phyloP scores from a whole-genome alignment of 64 coral and sea anemone genomes.

The Montipora foliosa region DNA sequence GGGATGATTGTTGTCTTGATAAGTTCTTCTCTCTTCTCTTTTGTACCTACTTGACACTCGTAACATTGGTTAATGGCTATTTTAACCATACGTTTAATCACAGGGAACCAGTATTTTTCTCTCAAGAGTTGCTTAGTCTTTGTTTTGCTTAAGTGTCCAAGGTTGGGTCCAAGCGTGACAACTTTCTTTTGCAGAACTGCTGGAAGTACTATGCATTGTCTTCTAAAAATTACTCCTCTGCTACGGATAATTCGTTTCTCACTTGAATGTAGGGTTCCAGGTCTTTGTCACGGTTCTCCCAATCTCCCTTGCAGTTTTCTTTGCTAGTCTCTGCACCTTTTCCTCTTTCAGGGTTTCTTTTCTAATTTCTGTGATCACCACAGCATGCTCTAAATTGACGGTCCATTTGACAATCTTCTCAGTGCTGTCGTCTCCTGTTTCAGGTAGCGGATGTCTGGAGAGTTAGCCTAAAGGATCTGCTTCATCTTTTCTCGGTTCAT shows the following conservation, averaged over 20 bases:
- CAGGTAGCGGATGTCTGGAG: constrained; percentile 62
- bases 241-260: constrained; percentile 47
- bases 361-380: neutral
- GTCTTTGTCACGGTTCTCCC: constrained; percentile 53
- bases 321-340: constrained; percentile 23
- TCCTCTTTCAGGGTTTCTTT: constrained; percentile 37
- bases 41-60: constrained; percentile 66
- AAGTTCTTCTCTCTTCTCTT: constrained; percentile 52
- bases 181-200: constrained; percentile 57
- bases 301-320: constrained; percentile 57
- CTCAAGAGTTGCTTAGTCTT: constrained; percentile 78
- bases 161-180: constrained; percentile 52
- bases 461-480: constrained; percentile 60
- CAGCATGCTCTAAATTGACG: no score
- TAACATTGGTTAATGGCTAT: constrained; percentile 61
- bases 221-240: constrained; percentile 73
- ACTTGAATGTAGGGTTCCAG: constrained; percentile 65
- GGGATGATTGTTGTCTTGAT: constrained; percentile 55
- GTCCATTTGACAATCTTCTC: constrained; percentile 33
- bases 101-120: constrained; percentile 77
- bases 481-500: constrained; percentile 59
- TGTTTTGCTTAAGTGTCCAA: constrained; percentile 69
- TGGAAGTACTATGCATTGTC: constrained; percentile 50
- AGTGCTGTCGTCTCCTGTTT: constrained; percentile 38
- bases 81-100: constrained; percentile 77